Base-by-base conservation (phyloP, 2,113 vertebrate genomes). In the Mirounga angustirostris region DNA sequence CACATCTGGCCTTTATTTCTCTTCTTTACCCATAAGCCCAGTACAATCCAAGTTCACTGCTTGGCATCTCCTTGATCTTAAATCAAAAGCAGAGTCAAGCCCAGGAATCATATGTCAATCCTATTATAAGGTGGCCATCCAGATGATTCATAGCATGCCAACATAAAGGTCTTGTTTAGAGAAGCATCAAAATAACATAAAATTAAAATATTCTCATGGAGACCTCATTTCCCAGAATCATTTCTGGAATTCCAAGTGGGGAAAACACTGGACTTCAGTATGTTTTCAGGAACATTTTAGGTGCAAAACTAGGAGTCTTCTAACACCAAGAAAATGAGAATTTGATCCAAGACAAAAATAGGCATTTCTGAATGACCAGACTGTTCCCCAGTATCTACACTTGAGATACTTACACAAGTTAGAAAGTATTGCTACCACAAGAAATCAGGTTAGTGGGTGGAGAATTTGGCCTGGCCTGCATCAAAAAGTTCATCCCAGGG, bases 181-280 rank as follows among this genome's bases (percentile, higher is more conserved):
- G 50, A 90, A 83, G 13, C 26, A 80, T 91, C 22, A 82, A 67
- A 91, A 82, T 74, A 79, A 65, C 40, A 67, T 10, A 74, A 94
- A 95, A 80, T 94, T 91, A 50, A 91, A 87, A n/a, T 90, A 76
- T 59, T 93, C 21, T 65, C 30, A 71, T 58, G 30, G 24, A 88
- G 19, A 59, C 59, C n/a, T 83, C 74, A 54, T 56, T 46, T 95
- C 18, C 4, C 14, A 89, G 67, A 28, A 67, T 81, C 76, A 81
- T 69, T 71, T 96, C 30, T 95, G 59, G 69, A 90, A 71, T 59
- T 54, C 61, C n/a, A 65, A 63, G 65, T 86, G 22, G 61, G 43
- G 4, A 89, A 86, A 69, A 76, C n/a, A 71, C 28, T 90, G 43
- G 52, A 61, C 50, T 95, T 71, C 7, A 95, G 50, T 59, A n/a